Evolutionary conservation across 2,888 invertebrate genomes (phyloP).

Genomic region (Dyspetes luteomarginatus): DNA sequence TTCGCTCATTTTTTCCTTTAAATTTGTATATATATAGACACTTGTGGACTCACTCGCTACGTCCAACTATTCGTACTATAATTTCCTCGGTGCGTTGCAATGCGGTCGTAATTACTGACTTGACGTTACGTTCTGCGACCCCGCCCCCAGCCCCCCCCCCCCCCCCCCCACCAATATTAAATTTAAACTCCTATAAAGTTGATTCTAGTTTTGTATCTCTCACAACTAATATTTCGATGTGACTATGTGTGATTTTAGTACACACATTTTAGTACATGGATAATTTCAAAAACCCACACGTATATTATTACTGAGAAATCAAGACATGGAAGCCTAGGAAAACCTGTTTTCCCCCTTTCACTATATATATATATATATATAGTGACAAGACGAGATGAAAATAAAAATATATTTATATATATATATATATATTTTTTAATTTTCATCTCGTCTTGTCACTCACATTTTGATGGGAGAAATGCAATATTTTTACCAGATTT

Average conservation of each 20-base stretch:
- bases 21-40: background rate
- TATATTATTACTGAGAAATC: too few relatives aligned
- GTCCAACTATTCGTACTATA: constrained; percentile 32
- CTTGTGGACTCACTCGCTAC: constrained; percentile 20
- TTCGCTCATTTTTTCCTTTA: background rate
- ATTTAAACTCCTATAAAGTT: constrained; percentile 7
- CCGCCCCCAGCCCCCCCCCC: background rate
- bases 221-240: background rate
- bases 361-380: too few relatives aligned
- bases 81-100: constrained; percentile 39
- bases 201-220: constrained; percentile 8
- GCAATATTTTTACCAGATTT: background rate
- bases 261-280: too few relatives aligned
- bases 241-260: too few relatives aligned
- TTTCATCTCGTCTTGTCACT: background rate
- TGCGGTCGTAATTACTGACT: constrained; percentile 48
- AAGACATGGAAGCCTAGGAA: too few relatives aligned
- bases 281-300: too few relatives aligned
- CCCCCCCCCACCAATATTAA: background rate
- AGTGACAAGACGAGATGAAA: too few relatives aligned
- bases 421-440: too few relatives aligned
- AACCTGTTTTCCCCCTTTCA: constrained; percentile 17
- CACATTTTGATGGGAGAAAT: background rate
- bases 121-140: constrained; percentile 32
- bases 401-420: too few relatives aligned